Conservation (phyloP, 1,140 invertebrate species). For the Ephestia elutella region DNA sequence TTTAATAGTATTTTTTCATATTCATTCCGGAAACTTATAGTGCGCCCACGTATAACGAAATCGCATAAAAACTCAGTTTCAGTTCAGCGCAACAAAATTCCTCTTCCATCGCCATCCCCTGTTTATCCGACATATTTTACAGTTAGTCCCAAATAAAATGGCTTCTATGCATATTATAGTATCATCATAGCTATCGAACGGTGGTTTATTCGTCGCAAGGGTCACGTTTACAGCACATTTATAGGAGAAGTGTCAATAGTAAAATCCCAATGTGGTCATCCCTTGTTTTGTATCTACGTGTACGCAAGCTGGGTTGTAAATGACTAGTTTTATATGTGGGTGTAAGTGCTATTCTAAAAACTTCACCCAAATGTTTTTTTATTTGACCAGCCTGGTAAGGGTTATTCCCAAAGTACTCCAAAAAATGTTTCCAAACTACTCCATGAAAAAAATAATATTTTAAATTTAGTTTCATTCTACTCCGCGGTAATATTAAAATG, state of each 20-base stretch:
- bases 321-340: background rate
- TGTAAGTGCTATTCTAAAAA: background rate
- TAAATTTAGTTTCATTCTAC: no score
- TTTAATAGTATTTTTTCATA: no score
- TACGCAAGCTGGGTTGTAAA: background rate
- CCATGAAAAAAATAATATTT: no score
- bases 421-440: no score
- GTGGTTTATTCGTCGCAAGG: slow-evolving; percentile 56
- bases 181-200: slow-evolving; percentile 57
- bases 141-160: slow-evolving; percentile 61
- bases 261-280: slow-evolving; percentile 46
- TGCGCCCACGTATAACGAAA: background rate
- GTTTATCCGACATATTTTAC: slow-evolving; percentile 37
- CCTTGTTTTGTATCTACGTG: background rate
- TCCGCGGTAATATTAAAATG: no score
- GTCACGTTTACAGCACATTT: slow-evolving; percentile 56
- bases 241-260: slow-evolving; percentile 60
- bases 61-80: background rate
- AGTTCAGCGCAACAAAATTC: background rate
- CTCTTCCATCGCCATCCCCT: background rate
- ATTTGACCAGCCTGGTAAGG: no score
- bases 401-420: no score
- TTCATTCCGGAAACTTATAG: no score
- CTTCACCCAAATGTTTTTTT: no score
- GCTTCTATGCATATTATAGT: slow-evolving; percentile 69